Base-by-base conservation (phyloP, 2,888 invertebrate genomes). In the Mantis religiosa region DNA sequence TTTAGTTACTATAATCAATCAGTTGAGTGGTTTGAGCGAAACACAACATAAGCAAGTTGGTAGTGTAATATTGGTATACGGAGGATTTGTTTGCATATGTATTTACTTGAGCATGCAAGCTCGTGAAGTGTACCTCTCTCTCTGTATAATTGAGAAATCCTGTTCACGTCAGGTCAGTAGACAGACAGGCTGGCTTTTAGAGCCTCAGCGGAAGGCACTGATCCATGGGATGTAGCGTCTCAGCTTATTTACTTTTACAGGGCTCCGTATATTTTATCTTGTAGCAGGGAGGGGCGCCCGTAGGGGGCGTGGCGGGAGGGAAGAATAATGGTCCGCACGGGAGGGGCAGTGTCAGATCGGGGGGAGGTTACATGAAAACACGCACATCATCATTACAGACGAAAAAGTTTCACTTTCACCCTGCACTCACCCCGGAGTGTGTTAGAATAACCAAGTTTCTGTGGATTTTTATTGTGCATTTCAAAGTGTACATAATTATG, bases 181-280 rank as follows among this genome's bases (percentile, higher is more conserved):
- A 71, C 54, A 6, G 54, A 25, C 54, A 20, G 54, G 54, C 54
- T 15, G 14, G 54, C 54, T 71, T 71, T 71, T 71, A 71, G 54
- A 71, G 54, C 20, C 54, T 71, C 54, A 6, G 20, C 54, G 54
- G 54, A 71, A 71, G 54, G 28, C 71, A 30, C 81, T 87, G 87
- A 87, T 87, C 87, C 87, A 87, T 82, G 87, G 82, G 54, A 86
- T 86, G 86, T 86, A 41, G 87, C 87, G 87, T 87, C 87, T 87
- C 82, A 82, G 34, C 87, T 87, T 87, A 87, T 87, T 87, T 87
- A 87, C 87, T 87, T 87, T 82, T 82, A 87, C 87, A 87, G 87
- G 82, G 41, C 34, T 41, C 87, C 12, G 87, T 87, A 87, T 71
- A 71, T 87, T 87, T 87, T 87, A 87, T 87, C 87, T 82, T 87